Percentiles rank a stretch among this genome's conserved stretches.
Conservation (phyloP, 2,113 vertebrate genomes). For the Mirounga angustirostris region DNA sequence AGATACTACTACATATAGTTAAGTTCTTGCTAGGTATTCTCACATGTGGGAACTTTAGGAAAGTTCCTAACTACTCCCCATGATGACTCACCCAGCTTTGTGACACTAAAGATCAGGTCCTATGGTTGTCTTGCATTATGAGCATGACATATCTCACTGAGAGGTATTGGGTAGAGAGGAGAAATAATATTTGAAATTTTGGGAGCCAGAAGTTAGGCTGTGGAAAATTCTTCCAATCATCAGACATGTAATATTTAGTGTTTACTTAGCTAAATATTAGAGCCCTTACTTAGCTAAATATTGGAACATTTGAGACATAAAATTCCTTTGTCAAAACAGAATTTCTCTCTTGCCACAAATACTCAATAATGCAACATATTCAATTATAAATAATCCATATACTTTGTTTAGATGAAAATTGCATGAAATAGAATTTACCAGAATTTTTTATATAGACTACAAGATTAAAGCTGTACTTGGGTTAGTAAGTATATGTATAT, state of each 20-base stretch:
- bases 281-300: conserved; percentile 27
- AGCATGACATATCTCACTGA: background rate
- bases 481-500: background rate
- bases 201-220: background rate
- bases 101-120: background rate
- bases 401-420: background rate
- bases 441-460: background rate
- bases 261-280: background rate
- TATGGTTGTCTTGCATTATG: background rate
- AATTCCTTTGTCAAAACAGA: background rate
- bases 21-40: background rate
- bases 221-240: background rate
- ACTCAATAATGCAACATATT: background rate
- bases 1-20: background rate
- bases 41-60: background rate
- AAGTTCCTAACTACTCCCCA: background rate
- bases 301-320: background rate
- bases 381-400: background rate
- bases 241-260: background rate
- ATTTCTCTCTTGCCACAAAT: conserved; percentile 16
- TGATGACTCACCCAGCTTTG: background rate
- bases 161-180: background rate
- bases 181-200: conserved; percentile 32
- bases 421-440: background rate
- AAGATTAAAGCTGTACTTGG: background rate